Base-by-base conservation (phyloP, 2,113 vertebrate genomes). In the pig (Sus scrofa) region DNA sequence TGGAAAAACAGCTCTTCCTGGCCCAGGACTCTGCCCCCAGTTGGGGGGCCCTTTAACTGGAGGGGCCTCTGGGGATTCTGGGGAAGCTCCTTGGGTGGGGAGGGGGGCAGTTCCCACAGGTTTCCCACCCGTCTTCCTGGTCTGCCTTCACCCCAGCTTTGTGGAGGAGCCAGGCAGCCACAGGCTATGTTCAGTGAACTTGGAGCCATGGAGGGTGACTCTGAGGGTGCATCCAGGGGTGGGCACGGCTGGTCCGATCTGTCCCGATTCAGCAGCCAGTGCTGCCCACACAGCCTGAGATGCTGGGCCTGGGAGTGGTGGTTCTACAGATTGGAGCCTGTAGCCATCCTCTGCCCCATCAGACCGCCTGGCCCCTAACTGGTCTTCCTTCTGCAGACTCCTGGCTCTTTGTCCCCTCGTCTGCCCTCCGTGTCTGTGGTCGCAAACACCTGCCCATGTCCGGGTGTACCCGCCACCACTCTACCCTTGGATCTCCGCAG, bases 21-120 rank as follows among this genome's bases (percentile, higher is more conserved):
- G 37, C 60, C 37, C 37, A 32, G 81, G 26, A 83, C 50, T 18
- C 26, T 44, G 10, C 26, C 58, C 37, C 12, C 1, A 9, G 19
- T 26, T 16, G 10, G 60, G 60, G 44, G 44, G 37, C 26, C 37
- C 26, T 30, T 34, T 3, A 24, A 5, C 79, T 44, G 58, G 34
- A 39, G 20, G 8, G 56, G 56, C 2, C n/a, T 39, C 78, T 62
- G 79, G 34, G 34, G 26, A 44, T 19, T 18, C 19, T 9, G 16
- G 34, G 79, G 60, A 27, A 6, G 0, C 10, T 16, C 1, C 60
- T 65, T 6, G 27, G n/a, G n/a, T n/a, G n/a, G 13, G 15, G 54
- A 50, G 19, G 84, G 34, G 58, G n/a, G n/a, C n/a, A n/a, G 44
- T 44, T 13, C 60, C 81, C 81, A 3, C 32, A 68, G 32, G 32